Percentiles rank a stretch among this genome's conserved stretches.
These are phyloP conservation scores for Notolabrus celidotus DNA, from an alignment of 2,797 vertebrate species.

Conservation along the genomic window DNA sequence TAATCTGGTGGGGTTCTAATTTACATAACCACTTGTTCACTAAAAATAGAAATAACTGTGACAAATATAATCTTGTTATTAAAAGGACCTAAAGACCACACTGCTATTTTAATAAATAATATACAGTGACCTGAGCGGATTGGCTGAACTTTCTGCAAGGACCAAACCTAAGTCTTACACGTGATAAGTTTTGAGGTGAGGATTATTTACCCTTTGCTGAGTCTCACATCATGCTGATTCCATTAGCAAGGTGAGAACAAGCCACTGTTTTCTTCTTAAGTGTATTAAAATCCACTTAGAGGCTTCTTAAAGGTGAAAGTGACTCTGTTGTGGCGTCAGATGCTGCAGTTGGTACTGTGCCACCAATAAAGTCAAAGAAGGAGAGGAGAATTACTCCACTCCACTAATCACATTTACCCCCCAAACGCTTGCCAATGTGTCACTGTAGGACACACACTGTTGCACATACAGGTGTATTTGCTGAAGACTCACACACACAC, in stretches of 20 bases:
- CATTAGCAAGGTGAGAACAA: conserved; percentile 55
- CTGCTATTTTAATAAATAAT: neutral
- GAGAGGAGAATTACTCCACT: conserved; percentile 38
- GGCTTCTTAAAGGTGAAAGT: conserved; percentile 41
- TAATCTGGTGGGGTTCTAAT: too few species aligned
- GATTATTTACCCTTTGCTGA: conserved; percentile 17
- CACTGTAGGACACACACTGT: conserved; percentile 41
- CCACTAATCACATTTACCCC: conserved; percentile 62
- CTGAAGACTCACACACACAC: conserved; percentile 9
- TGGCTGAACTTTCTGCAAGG: neutral
- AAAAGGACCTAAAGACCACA: neutral
- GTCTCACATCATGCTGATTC: conserved; percentile 39
- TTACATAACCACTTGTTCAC: too few species aligned
- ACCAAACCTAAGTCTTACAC: neutral
- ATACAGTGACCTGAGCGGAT: neutral
- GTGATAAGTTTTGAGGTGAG: neutral
- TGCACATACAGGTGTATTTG: conserved; percentile 19
- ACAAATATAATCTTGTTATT: too few species aligned
- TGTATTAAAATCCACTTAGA: conserved; percentile 62
- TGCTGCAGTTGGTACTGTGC: conserved; percentile 39
- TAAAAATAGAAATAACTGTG: too few species aligned
- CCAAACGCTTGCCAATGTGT: conserved; percentile 61
- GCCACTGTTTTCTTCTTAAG: conserved; percentile 38
- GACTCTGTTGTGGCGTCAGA: conserved; percentile 44
- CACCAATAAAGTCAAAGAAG: conserved; percentile 25